These are phyloP conservation scores for Pluvialis apricaria DNA, from an alignment of 2,113 vertebrate genomes.

Conservation along the genomic window DNA sequence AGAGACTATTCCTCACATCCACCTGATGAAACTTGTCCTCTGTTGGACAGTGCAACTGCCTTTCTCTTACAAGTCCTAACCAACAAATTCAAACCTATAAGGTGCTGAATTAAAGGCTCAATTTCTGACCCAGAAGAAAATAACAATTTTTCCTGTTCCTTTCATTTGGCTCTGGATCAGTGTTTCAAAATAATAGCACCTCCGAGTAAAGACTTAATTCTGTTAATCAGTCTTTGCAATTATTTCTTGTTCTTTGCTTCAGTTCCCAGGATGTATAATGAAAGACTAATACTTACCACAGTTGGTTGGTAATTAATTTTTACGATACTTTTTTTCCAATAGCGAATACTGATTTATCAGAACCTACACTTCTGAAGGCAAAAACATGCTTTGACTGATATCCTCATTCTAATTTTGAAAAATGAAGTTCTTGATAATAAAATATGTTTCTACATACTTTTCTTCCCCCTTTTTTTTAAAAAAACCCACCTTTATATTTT, in stretches of 20 bases:
- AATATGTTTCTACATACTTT: not conserved
- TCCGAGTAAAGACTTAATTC: not conserved
- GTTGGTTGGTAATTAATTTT: not conserved
- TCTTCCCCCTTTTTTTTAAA: too few relatives aligned
- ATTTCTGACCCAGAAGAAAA: not conserved
- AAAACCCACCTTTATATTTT: not conserved
- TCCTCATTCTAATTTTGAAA: not conserved
- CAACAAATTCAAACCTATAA: not conserved
- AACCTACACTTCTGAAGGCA: not conserved
- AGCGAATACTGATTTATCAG: not conserved
- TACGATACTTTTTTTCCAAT: not conserved
- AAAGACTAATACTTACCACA: not conserved
- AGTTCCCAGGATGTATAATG: not conserved
- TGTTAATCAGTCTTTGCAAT: not conserved
- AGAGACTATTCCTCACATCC: not conserved
- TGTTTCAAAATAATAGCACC: not conserved
- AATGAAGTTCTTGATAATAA: not conserved
- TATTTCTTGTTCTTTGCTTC: not conserved
- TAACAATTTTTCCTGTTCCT: not conserved
- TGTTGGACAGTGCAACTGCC: not conserved
- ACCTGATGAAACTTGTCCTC: not conserved
- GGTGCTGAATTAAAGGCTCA: not conserved
- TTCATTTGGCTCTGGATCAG: not conserved
- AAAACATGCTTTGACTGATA: not conserved
- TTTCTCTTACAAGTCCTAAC: not conserved